These are phyloP conservation scores for Ahaetulla prasina DNA, from an alignment of 2,113 vertebrate genomes.

Conservation along the genomic window DNA sequence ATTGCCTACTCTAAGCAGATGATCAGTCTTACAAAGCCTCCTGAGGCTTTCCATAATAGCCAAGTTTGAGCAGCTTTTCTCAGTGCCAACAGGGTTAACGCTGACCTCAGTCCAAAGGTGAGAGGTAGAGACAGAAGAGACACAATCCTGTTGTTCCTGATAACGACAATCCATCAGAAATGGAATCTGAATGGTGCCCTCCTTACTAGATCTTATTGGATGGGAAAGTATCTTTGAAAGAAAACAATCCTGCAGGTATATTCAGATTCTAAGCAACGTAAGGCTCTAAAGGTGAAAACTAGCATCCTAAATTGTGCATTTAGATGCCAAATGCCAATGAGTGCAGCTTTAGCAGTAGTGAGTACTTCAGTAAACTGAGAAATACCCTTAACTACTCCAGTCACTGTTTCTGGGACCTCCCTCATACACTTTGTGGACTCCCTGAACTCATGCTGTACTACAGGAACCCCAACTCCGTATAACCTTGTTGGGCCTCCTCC, in stretches of 20 bases:
- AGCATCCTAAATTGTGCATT: background rate
- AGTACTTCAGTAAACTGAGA: background rate
- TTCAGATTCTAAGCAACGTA: background rate
- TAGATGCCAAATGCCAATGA: background rate
- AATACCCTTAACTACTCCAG: background rate
- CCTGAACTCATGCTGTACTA: too few species aligned
- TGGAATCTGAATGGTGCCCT: background rate
- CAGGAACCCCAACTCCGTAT: too few species aligned
- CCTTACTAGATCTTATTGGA: background rate
- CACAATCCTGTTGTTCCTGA: background rate
- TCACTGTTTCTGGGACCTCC: background rate
- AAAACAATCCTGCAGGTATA: background rate
- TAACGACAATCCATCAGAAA: background rate
- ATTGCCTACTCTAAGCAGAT: background rate
- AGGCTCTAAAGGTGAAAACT: background rate
- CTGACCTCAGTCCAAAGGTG: background rate
- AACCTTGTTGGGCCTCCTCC: too few species aligned
- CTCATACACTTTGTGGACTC: too few species aligned
- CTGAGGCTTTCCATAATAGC: background rate
- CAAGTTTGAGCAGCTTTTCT: background rate
- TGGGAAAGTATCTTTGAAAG: background rate
- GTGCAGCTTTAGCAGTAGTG: background rate
- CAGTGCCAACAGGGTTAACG: background rate
- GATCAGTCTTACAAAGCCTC: background rate
- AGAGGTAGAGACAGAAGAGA: background rate